Evolutionary conservation across 2,797 vertebrate genomes (phyloP).

Genomic region (Etheostoma nigrum): DNA sequence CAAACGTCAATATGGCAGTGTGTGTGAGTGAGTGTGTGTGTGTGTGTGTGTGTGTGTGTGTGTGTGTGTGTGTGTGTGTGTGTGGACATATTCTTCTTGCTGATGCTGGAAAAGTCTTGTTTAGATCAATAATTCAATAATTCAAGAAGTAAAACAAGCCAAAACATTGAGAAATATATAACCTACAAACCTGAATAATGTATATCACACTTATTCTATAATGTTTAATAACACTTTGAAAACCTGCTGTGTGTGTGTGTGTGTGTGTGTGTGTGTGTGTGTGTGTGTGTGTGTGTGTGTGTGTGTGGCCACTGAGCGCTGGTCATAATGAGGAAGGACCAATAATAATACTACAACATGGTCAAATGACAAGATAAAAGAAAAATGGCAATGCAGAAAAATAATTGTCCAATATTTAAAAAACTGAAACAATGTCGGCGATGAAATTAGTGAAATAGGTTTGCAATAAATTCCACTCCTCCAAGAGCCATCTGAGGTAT

Average conservation of each 20-base stretch:
- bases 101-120: background rate
- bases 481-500: background rate
- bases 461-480: background rate
- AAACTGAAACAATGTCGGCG: background rate
- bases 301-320: background rate
- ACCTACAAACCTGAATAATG: too few relatives aligned
- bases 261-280: too few relatives aligned
- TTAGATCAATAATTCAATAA: background rate
- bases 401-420: background rate
- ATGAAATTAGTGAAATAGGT: background rate
- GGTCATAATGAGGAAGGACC: background rate
- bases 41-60: too few relatives aligned
- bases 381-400: background rate
- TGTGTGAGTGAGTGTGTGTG: background rate
- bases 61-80: too few relatives aligned
- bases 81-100: background rate
- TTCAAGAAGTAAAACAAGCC: background rate
- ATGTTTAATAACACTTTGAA: too few relatives aligned
- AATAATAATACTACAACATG: background rate
- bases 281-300: too few relatives aligned
- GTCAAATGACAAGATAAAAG: background rate
- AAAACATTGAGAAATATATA: too few relatives aligned
- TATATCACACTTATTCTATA: too few relatives aligned
- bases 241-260: too few relatives aligned
- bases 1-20: background rate